phyloP scores from a whole-genome alignment of 2,113 vertebrate genomes.

The Syngnathus scovelli region DNA sequence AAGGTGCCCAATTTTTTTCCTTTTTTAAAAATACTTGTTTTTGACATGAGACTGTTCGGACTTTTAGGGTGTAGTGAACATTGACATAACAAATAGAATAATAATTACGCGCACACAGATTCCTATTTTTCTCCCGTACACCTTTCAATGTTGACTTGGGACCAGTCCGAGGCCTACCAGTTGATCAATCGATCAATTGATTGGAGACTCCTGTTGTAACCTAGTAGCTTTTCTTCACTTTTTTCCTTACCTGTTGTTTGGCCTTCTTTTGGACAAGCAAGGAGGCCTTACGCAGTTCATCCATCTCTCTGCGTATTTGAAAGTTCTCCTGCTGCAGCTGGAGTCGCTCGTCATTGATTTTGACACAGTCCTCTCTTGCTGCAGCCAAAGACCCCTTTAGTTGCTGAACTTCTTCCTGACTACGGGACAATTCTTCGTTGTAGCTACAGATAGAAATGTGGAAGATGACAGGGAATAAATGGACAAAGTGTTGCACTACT shows the following conservation, averaged over 20 bases:
- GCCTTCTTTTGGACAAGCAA: slow-evolving; percentile 77
- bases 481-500: background rate
- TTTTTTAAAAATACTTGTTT: no score
- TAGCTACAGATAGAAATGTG: slow-evolving; percentile 58
- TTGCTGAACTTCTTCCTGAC: slow-evolving; percentile 78
- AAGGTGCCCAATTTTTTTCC: no score
- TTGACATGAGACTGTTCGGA: no score
- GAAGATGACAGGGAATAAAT: background rate
- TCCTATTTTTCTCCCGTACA: no score
- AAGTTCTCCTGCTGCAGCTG: slow-evolving; percentile 86
- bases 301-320: slow-evolving; percentile 78
- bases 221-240: background rate
- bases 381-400: slow-evolving; percentile 77
- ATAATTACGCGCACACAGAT: no score
- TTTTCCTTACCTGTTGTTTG: slow-evolving; percentile 78
- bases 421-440: slow-evolving; percentile 81
- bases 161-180: no score
- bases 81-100: no score
- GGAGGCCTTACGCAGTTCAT: slow-evolving; percentile 75
- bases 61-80: no score
- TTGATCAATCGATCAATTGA: no score
- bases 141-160: no score
- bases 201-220: no score
- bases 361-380: slow-evolving; percentile 75
- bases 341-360: slow-evolving; percentile 84